Base-by-base conservation (phyloP, 2,888 invertebrate genomes). In the Hedya salicella region DNA sequence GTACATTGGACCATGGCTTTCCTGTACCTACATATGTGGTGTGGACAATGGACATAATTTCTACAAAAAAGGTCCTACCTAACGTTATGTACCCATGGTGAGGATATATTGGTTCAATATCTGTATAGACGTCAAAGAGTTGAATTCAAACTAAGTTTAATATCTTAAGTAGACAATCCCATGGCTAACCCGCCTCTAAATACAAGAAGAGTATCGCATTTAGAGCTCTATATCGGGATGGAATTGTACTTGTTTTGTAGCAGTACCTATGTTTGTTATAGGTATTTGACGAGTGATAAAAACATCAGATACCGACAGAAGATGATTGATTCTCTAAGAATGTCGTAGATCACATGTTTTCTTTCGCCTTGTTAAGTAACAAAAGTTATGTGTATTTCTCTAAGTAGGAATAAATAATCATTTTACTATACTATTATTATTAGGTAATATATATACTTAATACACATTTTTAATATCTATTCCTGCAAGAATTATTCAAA, bases 241-340 rank as follows among this genome's bases (percentile, higher is more conserved):
- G n/a, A 3, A 16, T 9, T 46, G n/a, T 46, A 13, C 4, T 14
- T 52, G 13, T 21, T 8, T 17, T 14, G 36, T 46, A 52, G 17
- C 19, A 25, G 4, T 44, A 32, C 13, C 4, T 8, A 32, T 30
- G 17, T 48, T n/a, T 3, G n/a, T 13, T 6, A 44, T 42, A 44
- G 32, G 17, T 44, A 32, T 30, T 49, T 49, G 40, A 54, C 30
- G 39, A 32, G 30, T 19, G 60, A 61, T 66, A 61, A 54, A 53
- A 5, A 66, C 46, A 40, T 61, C 30, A 70, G 85, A 83, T 82
- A 79, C 69, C 74, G 84, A 82, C 83, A 73, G 74, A 75, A 73
- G 71, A 78, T 84, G 84, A 85, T 70, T 75, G 83, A 85, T 82
- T 65, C 63, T 66, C 49, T 69, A 67, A 32, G 19, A 62, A 68